Evolutionary conservation across 2,113 vertebrate species (phyloP).

Genomic region (Petrocephalus microphthalmus): DNA sequence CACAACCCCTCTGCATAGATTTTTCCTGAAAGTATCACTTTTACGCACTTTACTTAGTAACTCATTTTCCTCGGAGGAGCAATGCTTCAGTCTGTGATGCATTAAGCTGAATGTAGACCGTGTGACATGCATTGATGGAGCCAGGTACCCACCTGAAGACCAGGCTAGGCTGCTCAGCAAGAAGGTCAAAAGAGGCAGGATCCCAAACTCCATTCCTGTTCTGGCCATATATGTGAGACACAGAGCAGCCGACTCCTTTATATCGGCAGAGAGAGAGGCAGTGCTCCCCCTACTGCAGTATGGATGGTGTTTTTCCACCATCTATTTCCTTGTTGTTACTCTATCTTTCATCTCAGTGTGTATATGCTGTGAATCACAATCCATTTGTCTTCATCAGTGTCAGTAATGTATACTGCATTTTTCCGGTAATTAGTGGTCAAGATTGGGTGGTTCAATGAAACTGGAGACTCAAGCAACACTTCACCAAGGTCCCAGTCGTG

Average conservation of each 20-base stretch:
- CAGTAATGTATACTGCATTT: background rate
- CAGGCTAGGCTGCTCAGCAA: background rate
- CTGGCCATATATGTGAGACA: background rate
- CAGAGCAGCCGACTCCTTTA: background rate
- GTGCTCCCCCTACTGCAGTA: background rate
- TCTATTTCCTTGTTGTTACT: background rate
- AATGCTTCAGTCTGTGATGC: background rate
- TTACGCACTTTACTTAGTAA: background rate
- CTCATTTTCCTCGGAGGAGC: background rate
- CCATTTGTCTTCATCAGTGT: background rate
- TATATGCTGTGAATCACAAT: background rate
- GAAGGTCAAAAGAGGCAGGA: background rate
- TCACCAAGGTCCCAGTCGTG: background rate
- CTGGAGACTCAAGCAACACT: background rate
- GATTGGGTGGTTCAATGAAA: background rate
- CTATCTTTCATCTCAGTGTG: background rate
- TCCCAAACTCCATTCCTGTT: background rate
- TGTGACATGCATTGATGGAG: background rate
- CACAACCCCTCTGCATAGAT: background rate
- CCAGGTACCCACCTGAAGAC: background rate
- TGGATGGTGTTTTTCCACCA: background rate
- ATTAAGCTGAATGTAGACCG: background rate
- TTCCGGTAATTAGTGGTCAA: background rate
- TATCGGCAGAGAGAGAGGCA: background rate
- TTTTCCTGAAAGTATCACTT: background rate